Evolutionary conservation across 2,797 vertebrate species (phyloP).

Genomic region (Ceyx erithaca): DNA sequence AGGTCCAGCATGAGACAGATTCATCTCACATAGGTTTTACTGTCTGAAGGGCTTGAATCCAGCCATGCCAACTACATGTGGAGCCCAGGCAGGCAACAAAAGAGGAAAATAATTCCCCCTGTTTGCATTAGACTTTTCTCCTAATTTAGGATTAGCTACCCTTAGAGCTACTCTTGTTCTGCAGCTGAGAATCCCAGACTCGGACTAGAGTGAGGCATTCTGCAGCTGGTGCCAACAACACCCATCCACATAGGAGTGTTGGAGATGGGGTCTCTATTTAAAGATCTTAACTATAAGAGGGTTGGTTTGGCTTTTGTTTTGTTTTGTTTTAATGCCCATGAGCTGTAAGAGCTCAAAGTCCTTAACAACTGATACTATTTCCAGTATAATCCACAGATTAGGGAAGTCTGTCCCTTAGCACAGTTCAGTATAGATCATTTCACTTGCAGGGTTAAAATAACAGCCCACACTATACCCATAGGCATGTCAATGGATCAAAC

Average conservation of each 20-base stretch:
- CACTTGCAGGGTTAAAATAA: background rate
- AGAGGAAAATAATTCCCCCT: background rate
- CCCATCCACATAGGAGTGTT: background rate
- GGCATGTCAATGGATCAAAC: background rate
- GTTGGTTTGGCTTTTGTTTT: too few relatives aligned
- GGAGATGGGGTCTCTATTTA: background rate
- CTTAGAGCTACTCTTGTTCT: background rate
- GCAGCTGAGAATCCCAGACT: background rate
- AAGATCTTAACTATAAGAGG: background rate
- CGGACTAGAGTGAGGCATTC: background rate
- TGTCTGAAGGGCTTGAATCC: background rate
- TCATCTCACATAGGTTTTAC: background rate
- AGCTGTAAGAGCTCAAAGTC: background rate
- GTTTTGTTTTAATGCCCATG: background rate
- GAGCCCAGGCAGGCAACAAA: background rate
- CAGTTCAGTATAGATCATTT: background rate
- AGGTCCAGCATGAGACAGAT: accelerated
- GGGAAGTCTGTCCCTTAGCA: background rate
- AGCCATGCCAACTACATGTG: background rate
- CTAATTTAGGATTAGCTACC: background rate
- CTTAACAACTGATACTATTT: background rate
- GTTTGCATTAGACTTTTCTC: background rate
- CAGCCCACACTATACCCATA: background rate
- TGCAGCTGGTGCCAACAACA: background rate
- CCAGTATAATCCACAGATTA: background rate